These are phyloP conservation scores for Grallaria varia DNA, from an alignment of 2,113 vertebrate species.

Conservation along the genomic window DNA sequence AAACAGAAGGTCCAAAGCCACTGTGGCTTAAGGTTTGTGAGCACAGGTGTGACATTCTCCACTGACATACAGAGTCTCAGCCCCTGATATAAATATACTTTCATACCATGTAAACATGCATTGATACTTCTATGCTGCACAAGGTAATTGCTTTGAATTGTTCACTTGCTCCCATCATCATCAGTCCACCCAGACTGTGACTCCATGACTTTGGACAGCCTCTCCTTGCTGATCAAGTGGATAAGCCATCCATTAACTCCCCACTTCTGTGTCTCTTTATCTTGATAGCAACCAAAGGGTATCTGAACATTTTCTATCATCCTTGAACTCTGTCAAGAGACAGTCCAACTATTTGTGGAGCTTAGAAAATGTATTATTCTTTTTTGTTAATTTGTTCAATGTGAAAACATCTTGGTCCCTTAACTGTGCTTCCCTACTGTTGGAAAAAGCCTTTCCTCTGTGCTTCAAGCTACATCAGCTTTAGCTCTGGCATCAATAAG, in stretches of 20 bases:
- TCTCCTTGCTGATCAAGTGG: background rate
- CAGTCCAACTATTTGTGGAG: background rate
- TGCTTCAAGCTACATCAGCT: background rate
- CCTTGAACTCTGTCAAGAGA: background rate
- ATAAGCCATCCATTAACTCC: background rate
- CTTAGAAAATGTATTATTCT: fast-evolving
- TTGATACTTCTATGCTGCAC: background rate
- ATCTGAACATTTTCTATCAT: background rate
- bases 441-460: background rate
- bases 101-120: background rate
- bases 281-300: background rate
- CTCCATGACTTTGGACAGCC: background rate
- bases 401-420: background rate
- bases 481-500: background rate
- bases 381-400: background rate
- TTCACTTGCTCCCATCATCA: background rate
- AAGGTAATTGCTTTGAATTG: background rate
- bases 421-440: background rate
- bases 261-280: background rate
- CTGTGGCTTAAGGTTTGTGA: background rate
- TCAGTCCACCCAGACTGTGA: background rate
- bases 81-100: background rate
- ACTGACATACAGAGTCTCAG: background rate
- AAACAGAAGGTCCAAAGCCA: background rate
- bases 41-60: background rate